These are phyloP conservation scores for Lerista edwardsae DNA, from an alignment of 2,797 vertebrate species.

Conservation along the genomic window DNA sequence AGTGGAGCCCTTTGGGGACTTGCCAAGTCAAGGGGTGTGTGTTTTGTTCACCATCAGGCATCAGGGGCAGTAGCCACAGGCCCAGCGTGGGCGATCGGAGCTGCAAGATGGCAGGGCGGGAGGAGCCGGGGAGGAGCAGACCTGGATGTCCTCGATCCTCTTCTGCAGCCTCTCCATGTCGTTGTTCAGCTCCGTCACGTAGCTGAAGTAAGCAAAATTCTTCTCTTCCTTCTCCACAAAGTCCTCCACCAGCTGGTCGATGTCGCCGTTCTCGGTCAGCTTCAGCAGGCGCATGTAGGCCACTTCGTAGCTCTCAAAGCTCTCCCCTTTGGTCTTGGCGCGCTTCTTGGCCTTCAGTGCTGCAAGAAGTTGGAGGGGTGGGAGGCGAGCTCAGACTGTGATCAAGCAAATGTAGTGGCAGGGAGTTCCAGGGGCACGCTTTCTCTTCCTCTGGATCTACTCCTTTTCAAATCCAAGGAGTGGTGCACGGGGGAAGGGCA, in stretches of 20 bases:
- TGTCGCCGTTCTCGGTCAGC: constrained; percentile 37
- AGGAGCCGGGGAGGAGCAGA: constrained; percentile 10
- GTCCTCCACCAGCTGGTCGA: constrained; percentile 40
- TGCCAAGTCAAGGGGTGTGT: rapidly evolving
- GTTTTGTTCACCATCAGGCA: rapidly evolving
- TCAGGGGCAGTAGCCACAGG: neutral
- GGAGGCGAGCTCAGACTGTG: too few species aligned
- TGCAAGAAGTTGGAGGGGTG: neutral
- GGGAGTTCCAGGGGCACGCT: too few species aligned
- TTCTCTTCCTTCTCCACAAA: constrained; percentile 69
- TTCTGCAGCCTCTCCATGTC: constrained; percentile 63
- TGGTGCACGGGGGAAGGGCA: too few species aligned
- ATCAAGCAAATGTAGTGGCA: too few species aligned
- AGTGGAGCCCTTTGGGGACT: rapidly evolving
- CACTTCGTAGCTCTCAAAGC: constrained; percentile 64
- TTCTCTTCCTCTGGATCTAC: too few species aligned
- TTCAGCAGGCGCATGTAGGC: constrained; percentile 69
- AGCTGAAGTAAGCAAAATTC: constrained; percentile 72
- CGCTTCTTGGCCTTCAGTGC: constrained; percentile 49
- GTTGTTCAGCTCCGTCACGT: constrained; percentile 56
- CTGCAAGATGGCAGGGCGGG: rapidly evolving
- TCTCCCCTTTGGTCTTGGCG: constrained; percentile 53
- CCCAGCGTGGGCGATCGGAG: neutral
- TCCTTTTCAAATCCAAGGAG: too few species aligned
- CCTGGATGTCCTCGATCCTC: constrained; percentile 69